Evolutionary conservation across 2,888 invertebrate genomes (phyloP), one percentile per base, ranked within the genome.

Genomic region (Osmoderma eremita): DNA sequence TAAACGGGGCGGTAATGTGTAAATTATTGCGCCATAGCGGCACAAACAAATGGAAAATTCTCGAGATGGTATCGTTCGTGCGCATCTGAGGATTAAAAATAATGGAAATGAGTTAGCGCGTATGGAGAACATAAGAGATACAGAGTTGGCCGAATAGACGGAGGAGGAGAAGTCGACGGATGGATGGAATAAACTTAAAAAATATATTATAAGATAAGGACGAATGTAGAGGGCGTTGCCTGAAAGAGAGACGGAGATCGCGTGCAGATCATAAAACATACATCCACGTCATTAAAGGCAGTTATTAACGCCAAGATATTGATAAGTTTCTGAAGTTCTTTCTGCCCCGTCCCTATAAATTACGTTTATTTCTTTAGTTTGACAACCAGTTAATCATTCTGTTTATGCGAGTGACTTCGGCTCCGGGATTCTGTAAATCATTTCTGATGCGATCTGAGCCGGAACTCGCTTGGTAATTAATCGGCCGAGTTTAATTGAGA

Each of bases 221-320:
- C 36, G 45, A 36, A 48, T 17, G 45, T 17, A 3, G 18, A 30
- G 24, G 36, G 30, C 15, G n/a, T 24, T 24, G 45, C 12, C 45
- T 24, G 36, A 61, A 45, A 45, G 58, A 45, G 58, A n/a, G n/a
- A 61, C 45, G 30, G 58, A 45, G 73, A 71, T 74, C 72, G 72
- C 75, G 76, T 69, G 71, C 69, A 71, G 75, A 75, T 76, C 75
- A 73, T 76, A 78, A 78, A 78, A 79, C 78, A 78, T 80, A 79
- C 80, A 78, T 80, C 78, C 78, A 78, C 78, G 79, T 81, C 80
- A 81, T 81, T 80, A 81, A 78, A 79, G 78, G 78, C 80, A 75
- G 80, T 81, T 81, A 81, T 81, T 81, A 81, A 80, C 80, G 80
- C 80, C 78, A 75, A 78, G 80, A 80, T 81, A 81, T 81, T 81